Evolutionary conservation across 2,113 vertebrate species (phyloP), one percentile per base, ranked within the genome.

Genomic region (Cygnus atratus): DNA sequence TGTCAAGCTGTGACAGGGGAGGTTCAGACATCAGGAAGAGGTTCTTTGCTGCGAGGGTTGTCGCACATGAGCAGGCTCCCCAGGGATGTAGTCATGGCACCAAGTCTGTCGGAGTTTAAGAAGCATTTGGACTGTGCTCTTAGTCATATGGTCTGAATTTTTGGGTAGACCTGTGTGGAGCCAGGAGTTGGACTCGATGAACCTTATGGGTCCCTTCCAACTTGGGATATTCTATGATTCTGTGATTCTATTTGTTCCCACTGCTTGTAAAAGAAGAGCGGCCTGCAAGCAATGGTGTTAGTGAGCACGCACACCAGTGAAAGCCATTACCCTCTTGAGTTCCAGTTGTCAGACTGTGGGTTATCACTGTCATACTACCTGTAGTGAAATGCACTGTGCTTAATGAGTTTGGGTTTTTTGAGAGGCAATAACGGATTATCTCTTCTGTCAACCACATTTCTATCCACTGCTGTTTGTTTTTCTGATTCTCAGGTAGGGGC

Each of bases 271-370:
- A 73, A 93, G 84, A 89, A 85, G 68, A 86, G 22, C 35, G 91
- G 52, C 61, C 72, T 24, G 7, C 71, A 48, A 77, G 46, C 86
- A 94, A 71, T 13, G 18, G 43, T 75, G 22, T 88, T 88, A 29
- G 43, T 82, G 62, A 75, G 92, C 17, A 21, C 75, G 63, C 90
- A 86, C 29, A 33, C 37, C 61, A 62, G 66, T 79, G 58, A 72
- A 95, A 92, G 37, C 48, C 65, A 8, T 95, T 93, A 81, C 41
- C 12, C 54, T 90, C 11, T 50, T 84, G 92, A 86, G 72, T 82
- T 89, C 44, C 37, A 44, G 77, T 35, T 92, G 71, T 72, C 76
- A 39, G 8, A 50, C 63, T 37, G 77, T 25, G 8, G 79, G 22
- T 70, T 88, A 93, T 82, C 55, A 44, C 39, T 83, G 44, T n/a